Evolutionary conservation across 2,888 invertebrate genomes (phyloP).

Genomic region (Chymomyza procnemis): DNA sequence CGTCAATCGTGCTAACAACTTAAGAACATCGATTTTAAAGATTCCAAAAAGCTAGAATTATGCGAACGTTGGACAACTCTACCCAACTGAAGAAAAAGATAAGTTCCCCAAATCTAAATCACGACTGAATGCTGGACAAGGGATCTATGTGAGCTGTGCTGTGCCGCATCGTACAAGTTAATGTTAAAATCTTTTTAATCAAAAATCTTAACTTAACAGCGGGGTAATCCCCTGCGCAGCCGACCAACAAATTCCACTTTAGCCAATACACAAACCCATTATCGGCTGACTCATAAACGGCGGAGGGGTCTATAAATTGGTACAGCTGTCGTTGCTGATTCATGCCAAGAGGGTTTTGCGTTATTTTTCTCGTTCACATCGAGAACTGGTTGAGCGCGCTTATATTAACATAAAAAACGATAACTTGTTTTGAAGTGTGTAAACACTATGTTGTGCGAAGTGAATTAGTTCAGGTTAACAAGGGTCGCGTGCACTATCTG

Average conservation of each 20-base stretch:
- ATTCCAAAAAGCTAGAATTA: too few relatives aligned
- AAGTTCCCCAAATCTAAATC: too few relatives aligned
- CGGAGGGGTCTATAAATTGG: neutral
- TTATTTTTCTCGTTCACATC: neutral
- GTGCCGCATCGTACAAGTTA: neutral
- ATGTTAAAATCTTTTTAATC: neutral
- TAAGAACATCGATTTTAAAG: too few relatives aligned
- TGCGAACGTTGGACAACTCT: too few relatives aligned
- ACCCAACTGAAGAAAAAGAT: too few relatives aligned
- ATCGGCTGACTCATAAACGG: neutral
- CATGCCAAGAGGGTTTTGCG: neutral
- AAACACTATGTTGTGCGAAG: neutral
- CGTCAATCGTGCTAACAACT: too few relatives aligned
- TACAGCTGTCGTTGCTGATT: conserved; percentile 6
- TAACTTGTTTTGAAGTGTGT: neutral
- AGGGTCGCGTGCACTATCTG: neutral
- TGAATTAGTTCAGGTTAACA: neutral
- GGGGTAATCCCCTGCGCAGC: neutral
- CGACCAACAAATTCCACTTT: conserved; percentile 6
- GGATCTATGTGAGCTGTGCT: too few relatives aligned
- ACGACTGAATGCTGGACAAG: too few relatives aligned
- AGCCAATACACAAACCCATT: conserved; percentile 17
- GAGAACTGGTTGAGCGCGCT: neutral
- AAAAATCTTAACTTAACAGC: neutral
- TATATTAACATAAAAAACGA: neutral